A percentile compares a stretch with the other conserved stretches of the same genome.
These are phyloP conservation scores for Callorhinus ursinus DNA, from an alignment of 2,113 vertebrate genomes.

Conservation along the genomic window DNA sequence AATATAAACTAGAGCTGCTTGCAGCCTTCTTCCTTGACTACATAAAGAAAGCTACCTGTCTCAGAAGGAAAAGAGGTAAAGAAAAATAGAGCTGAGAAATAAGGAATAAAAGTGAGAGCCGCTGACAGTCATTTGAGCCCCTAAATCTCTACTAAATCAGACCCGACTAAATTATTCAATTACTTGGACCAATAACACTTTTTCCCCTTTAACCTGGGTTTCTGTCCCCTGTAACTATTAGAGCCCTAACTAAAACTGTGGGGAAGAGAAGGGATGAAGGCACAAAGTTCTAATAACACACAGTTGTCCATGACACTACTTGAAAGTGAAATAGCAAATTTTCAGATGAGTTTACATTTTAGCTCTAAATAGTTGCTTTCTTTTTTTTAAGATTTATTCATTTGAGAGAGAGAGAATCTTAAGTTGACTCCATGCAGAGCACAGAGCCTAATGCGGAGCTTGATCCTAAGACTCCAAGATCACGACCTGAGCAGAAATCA, in stretches of 20 bases:
- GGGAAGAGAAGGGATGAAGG: not conserved
- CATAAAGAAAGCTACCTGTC: not conserved
- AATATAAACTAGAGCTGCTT: not conserved
- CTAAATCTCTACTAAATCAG: not conserved
- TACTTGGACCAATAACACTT: not conserved
- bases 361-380: not conserved
- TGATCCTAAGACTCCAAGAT: not conserved
- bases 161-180: not conserved
- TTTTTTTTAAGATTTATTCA: not conserved
- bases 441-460: not conserved
- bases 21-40: not conserved
- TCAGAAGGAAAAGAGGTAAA: not conserved
- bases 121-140: not conserved
- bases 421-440: not conserved
- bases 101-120: not conserved
- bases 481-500: not conserved
- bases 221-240: not conserved
- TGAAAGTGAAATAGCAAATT: not conserved
- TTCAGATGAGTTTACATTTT: not conserved
- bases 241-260: not conserved
- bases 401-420: not conserved
- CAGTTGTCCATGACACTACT: not conserved
- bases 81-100: slow-evolving; percentile 16
- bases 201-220: not conserved
- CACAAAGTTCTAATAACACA: not conserved